Base-by-base conservation (phyloP, 2,113 vertebrate species). In the Cathartes aura region DNA sequence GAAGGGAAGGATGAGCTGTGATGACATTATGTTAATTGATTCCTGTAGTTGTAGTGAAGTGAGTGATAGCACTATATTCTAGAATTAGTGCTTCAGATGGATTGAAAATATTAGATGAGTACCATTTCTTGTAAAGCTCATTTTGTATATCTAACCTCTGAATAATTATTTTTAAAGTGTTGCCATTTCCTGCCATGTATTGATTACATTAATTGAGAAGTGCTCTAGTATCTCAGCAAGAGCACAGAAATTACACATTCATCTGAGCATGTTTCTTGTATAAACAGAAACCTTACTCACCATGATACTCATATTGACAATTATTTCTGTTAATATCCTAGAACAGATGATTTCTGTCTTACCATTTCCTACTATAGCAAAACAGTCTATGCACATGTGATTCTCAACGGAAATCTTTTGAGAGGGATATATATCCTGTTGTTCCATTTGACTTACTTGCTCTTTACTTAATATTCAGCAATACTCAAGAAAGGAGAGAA, bases 21-120 rank as follows among this genome's bases (percentile, higher is more conserved):
- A 94, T 89, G 91, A 70, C 58, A 90, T 78, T 83, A 74, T 89
- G 79, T 72, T 97, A 94, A 98, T 97, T 94, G 80, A 94, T 93
- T 96, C 73, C 66, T 89, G 22, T 50, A 92, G 45, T 36, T 94
- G 26, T 79, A 93, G 70, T 82, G 55, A 92, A 90, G 40, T 82
- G 59, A 95, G 42, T 72, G 53, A 76, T 53, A 74, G 70, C 71
- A 73, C 15, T 70, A n/a, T 70, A 38, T 76, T 72, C 56, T 55
- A 82, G 62, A 76, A 78, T 68, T 82, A 92, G 32, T 79, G 27
- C 66, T 75, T 75, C 50, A 78, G 45, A 87, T 63, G n/a, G 62
- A 62, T 43, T 40, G 36, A 84, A 92, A 87, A 76, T 64, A 84
- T 43, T 83, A 82, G n/a, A 48, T 93, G 48, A 91, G 20, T 66